Evolutionary conservation across 1,140 invertebrate genomes (phyloP).

Genomic region (Acromyrmex heyeri): DNA sequence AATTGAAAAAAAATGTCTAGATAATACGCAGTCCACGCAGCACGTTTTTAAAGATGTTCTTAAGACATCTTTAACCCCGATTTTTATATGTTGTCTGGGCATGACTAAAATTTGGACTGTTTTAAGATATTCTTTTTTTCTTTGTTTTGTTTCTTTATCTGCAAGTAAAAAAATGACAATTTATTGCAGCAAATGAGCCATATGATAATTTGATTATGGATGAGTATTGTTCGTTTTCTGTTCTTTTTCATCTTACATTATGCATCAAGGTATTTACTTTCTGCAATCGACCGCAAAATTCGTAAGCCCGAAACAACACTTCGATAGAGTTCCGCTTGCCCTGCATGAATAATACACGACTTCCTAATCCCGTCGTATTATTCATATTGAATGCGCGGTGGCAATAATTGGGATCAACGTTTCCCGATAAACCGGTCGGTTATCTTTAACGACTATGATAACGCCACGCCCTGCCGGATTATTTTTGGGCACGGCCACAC

Average conservation of each 20-base stretch:
- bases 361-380: conserved; percentile 64
- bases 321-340: neutral
- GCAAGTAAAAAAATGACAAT: no score
- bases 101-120: no score
- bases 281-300: neutral
- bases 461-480: neutral
- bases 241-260: neutral
- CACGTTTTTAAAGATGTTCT: no score
- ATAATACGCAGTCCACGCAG: no score
- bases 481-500: conserved; percentile 41
- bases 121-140: no score
- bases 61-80: no score
- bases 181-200: no score
- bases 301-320: neutral
- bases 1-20: no score
- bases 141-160: no score
- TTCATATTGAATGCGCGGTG: conserved; percentile 51
- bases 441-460: conserved; percentile 66
- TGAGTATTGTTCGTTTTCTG: neutral
- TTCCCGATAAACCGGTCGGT: conserved; percentile 67
- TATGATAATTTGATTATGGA: neutral
- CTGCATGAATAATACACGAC: conserved; percentile 33
- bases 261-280: neutral
- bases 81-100: no score
- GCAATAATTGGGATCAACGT: conserved; percentile 64